A percentile compares a stretch with the other conserved stretches of the same genome.
These are phyloP conservation scores for Oligia strigilis DNA, from an alignment of 2,888 invertebrate species.

Conservation along the genomic window DNA sequence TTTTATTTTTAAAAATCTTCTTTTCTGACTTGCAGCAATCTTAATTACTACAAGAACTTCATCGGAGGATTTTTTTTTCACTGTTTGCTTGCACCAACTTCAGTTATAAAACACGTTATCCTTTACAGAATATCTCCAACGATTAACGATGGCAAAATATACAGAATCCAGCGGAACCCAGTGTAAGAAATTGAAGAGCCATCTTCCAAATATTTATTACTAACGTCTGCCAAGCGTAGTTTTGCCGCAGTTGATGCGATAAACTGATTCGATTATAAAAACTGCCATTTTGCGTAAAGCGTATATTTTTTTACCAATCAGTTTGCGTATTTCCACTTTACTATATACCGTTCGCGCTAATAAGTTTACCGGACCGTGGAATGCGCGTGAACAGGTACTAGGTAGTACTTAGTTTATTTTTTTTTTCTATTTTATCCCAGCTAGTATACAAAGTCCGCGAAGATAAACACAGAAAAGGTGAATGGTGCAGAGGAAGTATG, in stretches of 20 bases:
- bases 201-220: slow-evolving; percentile 6
- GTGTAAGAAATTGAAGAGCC: slow-evolving; percentile 42
- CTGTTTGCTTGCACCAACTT: neutral
- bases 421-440: neutral
- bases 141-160: slow-evolving; percentile 39
- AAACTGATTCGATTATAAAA: neutral
- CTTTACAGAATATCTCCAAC: slow-evolving; percentile 56
- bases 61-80: neutral
- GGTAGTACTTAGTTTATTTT: neutral
- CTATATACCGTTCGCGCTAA: no score
- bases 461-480: neutral
- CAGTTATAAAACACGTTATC: slow-evolving; percentile 25
- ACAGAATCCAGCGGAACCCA: slow-evolving; percentile 41
- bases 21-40: neutral
- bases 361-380: no score
- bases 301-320: neutral
- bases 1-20: neutral
- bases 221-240: slow-evolving; percentile 30
- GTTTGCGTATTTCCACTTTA: neutral
- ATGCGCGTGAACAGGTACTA: no score
- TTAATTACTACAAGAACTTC: neutral
- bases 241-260: neutral
- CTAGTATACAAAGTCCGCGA: neutral
- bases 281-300: neutral
- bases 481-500: neutral